phyloP scores from a whole-genome alignment of 92 coral and sea anemone species.

The Galaxea fascicularis region DNA sequence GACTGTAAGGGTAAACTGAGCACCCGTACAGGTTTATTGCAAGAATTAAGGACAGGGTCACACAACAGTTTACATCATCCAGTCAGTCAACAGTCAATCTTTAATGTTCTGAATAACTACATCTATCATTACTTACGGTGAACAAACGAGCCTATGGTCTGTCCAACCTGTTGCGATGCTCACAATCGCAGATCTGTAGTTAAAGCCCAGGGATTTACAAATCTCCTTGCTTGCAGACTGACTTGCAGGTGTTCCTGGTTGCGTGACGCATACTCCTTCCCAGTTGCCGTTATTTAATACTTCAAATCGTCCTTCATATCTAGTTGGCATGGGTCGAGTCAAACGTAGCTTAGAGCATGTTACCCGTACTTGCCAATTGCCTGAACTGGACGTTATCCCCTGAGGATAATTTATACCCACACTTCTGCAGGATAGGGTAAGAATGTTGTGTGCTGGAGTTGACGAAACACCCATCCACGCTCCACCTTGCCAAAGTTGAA shows the following conservation, averaged over 20 bases:
- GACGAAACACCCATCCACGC: conserved; percentile 3
- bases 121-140: conserved; percentile 42
- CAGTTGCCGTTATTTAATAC: conserved; percentile 2
- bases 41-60: too few relatives aligned
- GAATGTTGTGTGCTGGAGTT: too few relatives aligned
- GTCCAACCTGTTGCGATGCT: conserved; percentile 26
- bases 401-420: conserved; percentile 2
- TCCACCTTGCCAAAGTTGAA: conserved; percentile 29
- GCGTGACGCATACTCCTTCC: conserved; percentile 34
- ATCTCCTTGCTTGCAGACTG: conserved; percentile 5
- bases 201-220: conserved; percentile 10
- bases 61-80: too few relatives aligned
- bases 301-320: neutral
- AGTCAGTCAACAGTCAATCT: too few relatives aligned
- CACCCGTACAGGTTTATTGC: too few relatives aligned
- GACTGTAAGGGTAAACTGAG: too few relatives aligned
- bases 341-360: neutral
- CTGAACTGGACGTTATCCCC: neutral
- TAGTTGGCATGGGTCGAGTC: neutral
- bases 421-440: neutral
- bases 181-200: neutral
- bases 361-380: neutral
- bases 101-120: too few relatives aligned
- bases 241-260: neutral
- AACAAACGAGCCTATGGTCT: conserved; percentile 18